Evolutionary conservation across 2,888 invertebrate species (phyloP), one percentile per base, ranked within the genome.

Genomic region (Notocelia uddmanniana): DNA sequence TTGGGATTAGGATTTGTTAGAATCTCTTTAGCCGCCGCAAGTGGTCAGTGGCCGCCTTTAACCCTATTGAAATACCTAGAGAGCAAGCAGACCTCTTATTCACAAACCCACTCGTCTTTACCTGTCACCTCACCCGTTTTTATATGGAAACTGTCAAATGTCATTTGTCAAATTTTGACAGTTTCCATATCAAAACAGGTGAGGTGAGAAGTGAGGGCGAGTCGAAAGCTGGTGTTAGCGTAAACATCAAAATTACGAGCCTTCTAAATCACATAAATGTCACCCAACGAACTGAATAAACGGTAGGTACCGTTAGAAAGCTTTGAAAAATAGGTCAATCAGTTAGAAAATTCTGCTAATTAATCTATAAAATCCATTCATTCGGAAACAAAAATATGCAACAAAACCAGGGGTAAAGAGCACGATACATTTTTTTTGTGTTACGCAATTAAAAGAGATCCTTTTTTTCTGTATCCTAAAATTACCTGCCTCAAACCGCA

Each of bases 401-500:
- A 41, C 45, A 45, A 8, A 45, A n/a, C 15, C 45, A n/a, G 0
- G 45, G 6, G n/a, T 45, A n/a, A 45, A 45, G n/a, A 55, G n/a
- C 15, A n/a, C 23, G 34, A 13, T 21, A 23, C 9, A 21, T 34
- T n/a, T 50, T 10, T 55, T 13, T 26, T 58, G 18, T 48, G 48
- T 64, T 64, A 23, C 52, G 64, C 64, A 54, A 64, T 54, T 54
- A 11, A 5, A 54, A n/a, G 6, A 15, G 21, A 8, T 5, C 21
- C 19, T 34, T 52, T 52, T 64, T 64, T 54, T 23, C 10, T 57
- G 8, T n/a, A 19, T 50, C 58, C 58, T 23, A 15, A 23, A 66
- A 70, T 64, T 64, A 70, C 64, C 64, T 66, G 70, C n/a, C n/a
- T 48, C 54, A 21, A 55, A 71, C 45, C 45, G 60, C 18, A 60